A percentile compares a stretch with the other conserved stretches of the same genome.
Conservation (phyloP, 1,140 invertebrate genomes). For the Bathynomus jamesi region DNA sequence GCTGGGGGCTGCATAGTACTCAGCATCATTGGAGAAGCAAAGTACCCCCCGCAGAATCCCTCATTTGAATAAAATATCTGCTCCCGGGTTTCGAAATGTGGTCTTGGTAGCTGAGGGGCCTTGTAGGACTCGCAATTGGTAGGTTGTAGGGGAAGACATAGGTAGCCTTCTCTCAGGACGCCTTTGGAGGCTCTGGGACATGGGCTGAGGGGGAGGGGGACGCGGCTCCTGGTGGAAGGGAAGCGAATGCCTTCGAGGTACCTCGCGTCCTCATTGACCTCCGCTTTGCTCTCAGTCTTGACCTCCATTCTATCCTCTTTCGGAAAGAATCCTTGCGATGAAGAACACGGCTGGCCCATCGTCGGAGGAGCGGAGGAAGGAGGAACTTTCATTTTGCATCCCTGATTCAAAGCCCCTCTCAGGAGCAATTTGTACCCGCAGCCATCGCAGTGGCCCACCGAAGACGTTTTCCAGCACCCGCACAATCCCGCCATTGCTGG, state of each 20-base stretch:
- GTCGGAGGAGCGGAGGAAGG: not conserved
- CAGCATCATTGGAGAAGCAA: not conserved
- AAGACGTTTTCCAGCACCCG: slow-evolving; percentile 32
- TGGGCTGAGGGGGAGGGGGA: not conserved
- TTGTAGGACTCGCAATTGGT: too few relatives aligned
- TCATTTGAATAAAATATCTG: not conserved
- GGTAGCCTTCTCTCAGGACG: not conserved
- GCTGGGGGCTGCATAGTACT: not conserved
- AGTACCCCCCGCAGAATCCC: not conserved
- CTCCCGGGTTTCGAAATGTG: not conserved
- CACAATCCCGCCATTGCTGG: slow-evolving; percentile 33
- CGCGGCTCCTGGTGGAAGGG: not conserved
- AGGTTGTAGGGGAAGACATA: not conserved
- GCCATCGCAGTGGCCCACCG: slow-evolving; percentile 31
- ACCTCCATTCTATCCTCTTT: not conserved
- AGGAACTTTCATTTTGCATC: not conserved
- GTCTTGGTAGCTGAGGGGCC: too few relatives aligned
- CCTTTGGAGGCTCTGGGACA: not conserved
- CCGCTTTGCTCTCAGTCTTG: not conserved
- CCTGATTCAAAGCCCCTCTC: slow-evolving; percentile 21
- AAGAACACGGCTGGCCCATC: not conserved
- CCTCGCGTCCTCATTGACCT: not conserved
- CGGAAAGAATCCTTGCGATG: too few relatives aligned
- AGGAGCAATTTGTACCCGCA: slow-evolving; percentile 36
- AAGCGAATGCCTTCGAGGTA: not conserved